Percentiles rank a stretch among this genome's conserved stretches.
These are phyloP conservation scores for Coilia nasus DNA, from an alignment of 2,797 vertebrate genomes.

Conservation along the genomic window DNA sequence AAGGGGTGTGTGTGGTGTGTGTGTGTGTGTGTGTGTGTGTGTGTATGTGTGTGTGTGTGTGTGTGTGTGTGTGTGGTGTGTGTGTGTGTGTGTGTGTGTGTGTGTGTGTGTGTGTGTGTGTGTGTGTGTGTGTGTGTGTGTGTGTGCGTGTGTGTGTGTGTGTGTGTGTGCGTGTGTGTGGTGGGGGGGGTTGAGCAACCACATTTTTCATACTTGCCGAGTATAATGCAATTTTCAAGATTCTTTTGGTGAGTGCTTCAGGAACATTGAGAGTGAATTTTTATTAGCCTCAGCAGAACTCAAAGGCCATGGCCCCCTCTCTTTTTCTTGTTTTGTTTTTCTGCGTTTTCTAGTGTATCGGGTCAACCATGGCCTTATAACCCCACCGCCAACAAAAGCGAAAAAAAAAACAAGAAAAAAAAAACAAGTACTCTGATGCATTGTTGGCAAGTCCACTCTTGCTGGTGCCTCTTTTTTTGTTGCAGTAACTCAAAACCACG, in stretches of 20 bases:
- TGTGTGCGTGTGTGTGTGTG: too few relatives aligned
- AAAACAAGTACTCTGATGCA: not conserved
- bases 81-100: too few relatives aligned
- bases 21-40: too few relatives aligned
- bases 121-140: too few relatives aligned
- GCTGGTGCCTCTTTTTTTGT: not conserved
- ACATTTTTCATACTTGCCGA: conserved; percentile 11
- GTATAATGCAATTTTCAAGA: conserved; percentile 6
- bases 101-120: too few relatives aligned
- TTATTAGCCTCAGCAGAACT: not conserved
- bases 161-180: too few relatives aligned
- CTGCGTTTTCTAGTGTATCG: conserved; percentile 13
- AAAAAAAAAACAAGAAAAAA: not conserved
- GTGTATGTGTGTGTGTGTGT: too few relatives aligned
- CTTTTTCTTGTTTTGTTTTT: not conserved
- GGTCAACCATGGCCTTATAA: conserved; percentile 3
- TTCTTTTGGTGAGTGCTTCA: conserved; percentile 1
- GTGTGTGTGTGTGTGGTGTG: too few relatives aligned
- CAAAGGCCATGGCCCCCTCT: not conserved
- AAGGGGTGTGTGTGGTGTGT: not conserved
- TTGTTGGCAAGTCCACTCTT: not conserved
- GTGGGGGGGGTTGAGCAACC: not conserved
- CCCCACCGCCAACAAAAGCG: not conserved
- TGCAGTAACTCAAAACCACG: not conserved
- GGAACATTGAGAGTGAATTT: not conserved